phyloP scores from a whole-genome alignment of 2,113 vertebrate genomes.

The Leucopsar rothschildi region DNA sequence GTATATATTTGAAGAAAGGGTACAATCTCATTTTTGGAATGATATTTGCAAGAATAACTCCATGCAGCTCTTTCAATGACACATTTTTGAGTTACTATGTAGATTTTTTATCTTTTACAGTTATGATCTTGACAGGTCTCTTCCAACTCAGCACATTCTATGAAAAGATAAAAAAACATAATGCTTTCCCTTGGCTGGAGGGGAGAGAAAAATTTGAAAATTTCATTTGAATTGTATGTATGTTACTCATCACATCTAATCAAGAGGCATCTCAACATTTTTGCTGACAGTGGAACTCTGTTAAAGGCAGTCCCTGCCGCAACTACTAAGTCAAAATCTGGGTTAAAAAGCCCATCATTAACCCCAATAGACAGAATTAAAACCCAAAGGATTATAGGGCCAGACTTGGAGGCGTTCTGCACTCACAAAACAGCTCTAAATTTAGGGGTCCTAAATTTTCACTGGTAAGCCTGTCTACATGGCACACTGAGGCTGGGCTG shows the following conservation, averaged over 20 bases:
- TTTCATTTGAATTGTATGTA: background rate
- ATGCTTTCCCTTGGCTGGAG: background rate
- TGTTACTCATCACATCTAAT: background rate
- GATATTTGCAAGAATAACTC: background rate
- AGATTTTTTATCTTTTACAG: background rate
- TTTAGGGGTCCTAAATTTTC: background rate
- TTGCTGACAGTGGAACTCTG: background rate
- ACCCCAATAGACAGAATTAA: background rate
- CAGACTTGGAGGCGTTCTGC: background rate
- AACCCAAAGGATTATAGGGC: background rate
- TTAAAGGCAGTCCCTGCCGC: background rate
- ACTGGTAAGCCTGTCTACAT: background rate
- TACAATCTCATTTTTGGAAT: background rate
- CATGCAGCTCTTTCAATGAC: background rate
- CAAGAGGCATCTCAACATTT: background rate
- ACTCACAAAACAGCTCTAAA: background rate
- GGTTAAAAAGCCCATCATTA: background rate
- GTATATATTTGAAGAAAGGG: background rate
- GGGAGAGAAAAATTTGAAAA: background rate
- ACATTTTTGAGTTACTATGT: background rate
- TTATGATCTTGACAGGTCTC: background rate
- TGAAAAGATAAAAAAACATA: background rate
- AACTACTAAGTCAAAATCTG: background rate
- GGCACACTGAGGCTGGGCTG: background rate
- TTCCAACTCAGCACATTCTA: background rate